A percentile compares a stretch with the other conserved stretches of the same genome.
phyloP scores from a whole-genome alignment of 2,888 invertebrate species.

The Eilema depressum region DNA sequence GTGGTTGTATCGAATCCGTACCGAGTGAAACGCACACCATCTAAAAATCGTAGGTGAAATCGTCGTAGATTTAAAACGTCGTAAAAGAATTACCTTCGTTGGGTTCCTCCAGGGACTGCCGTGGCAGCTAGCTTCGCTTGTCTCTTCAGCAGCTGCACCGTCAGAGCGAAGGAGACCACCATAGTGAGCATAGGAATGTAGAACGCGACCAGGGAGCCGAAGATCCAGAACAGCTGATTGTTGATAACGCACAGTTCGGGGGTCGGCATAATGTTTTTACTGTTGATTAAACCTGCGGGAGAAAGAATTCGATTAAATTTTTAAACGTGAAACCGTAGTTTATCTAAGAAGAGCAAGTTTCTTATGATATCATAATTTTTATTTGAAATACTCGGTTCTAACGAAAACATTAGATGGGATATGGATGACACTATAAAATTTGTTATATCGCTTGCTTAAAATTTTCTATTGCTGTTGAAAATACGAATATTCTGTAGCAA shows the following conservation, averaged over 20 bases:
- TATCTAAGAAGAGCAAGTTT: not conserved
- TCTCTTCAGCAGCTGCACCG: conserved; percentile 94
- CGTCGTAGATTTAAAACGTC: not conserved
- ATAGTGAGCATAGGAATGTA: conserved; percentile 98
- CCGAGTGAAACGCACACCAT: too few species aligned
- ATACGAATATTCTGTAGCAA: too few species aligned
- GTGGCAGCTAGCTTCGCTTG: conserved; percentile 91
- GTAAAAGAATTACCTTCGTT: conserved; percentile 68
- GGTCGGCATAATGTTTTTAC: conserved; percentile 93
- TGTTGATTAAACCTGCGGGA: conserved; percentile 90
- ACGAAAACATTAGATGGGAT: too few species aligned
- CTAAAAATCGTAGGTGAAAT: too few species aligned
- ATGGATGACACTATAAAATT: too few species aligned
- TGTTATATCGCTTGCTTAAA: too few species aligned
- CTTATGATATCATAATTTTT: too few species aligned
- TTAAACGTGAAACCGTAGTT: not conserved
- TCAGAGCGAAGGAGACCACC: conserved; percentile 96
- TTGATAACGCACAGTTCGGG: conserved; percentile 93
- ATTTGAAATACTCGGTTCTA: too few species aligned
- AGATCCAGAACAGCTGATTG: conserved; percentile 94
- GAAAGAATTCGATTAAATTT: conserved; percentile 10
- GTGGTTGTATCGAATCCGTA: too few species aligned
- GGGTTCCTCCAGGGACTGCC: conserved; percentile 79
- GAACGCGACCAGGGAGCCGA: conserved; percentile 97
- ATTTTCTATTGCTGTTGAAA: too few species aligned